Base-by-base conservation (phyloP, 2,797 vertebrate genomes). In the Acanthurus lineatus region DNA sequence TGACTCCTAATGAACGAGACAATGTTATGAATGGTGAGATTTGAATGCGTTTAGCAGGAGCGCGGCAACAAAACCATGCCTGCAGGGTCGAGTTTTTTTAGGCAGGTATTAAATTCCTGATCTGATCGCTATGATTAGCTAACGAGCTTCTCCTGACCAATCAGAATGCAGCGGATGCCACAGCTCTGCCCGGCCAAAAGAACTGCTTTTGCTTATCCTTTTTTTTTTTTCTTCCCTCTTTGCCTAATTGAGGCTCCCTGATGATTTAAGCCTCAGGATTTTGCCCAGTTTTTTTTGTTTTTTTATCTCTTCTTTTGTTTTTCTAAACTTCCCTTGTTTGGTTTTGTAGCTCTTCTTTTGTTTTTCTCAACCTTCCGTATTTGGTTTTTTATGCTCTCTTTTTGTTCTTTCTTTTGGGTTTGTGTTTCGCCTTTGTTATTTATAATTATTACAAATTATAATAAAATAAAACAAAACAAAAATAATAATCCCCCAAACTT, bases 111-210 rank as follows among this genome's bases (percentile, higher is more conserved):
- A 83, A 76, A 86, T 87, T 74, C 62, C 67, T 15, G 14, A 65
- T 72, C 73, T 71, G 83, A 88, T 61, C 71, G 75, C 72, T 61
- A 81, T 88, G 81, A 86, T 89, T 82, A 90, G 84, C 83, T 84
- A 86, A 87, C 83, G 79, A 90, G 74, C 52, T 61, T 82, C 73
- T 70, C 49, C 72, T 79, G 87, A 87, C 59, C 80, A 70, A 12
- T 90, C 83, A 59, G 86, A 83, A 86, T 71, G 80, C 61, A 73
- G 64, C 11, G 40, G 76, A 71, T 71, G 69, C 78, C 59, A 51
- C 69, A 5, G 56, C 70, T 79, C 47, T 22, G 70, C 51, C 49
- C 66, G 25, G 69, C 57, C 57, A 25, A 56, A 73, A 75, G 57
- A 84, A 60, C 79, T 60, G 49, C 69, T 25, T 25, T 25, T 25